phyloP scores from a whole-genome alignment of 2,113 vertebrate species.

The Pollachius pollachius region DNA sequence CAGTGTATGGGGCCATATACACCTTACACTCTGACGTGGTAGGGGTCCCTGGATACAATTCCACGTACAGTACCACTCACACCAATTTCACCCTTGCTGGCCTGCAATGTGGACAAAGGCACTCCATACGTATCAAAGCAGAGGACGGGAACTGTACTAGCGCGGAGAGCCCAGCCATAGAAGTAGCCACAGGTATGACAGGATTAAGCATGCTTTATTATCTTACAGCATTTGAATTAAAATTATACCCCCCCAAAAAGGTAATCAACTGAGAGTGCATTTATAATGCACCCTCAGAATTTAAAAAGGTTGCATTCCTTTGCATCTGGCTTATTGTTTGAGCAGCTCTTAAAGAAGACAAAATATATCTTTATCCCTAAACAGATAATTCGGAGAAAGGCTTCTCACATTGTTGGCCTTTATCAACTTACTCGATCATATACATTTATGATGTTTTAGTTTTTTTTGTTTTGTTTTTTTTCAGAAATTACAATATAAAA shows the following conservation, averaged over 20 bases:
- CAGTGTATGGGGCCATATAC: conserved; percentile 33
- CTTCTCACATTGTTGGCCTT: too few relatives aligned
- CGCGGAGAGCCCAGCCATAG: conserved; percentile 38
- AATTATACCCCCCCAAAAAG: too few relatives aligned
- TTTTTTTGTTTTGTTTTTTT: too few relatives aligned
- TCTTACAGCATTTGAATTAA: too few relatives aligned
- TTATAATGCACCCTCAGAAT: too few relatives aligned
- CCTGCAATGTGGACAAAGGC: conserved; percentile 58
- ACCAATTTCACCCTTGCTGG: conserved; percentile 27
- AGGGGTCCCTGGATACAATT: not conserved
- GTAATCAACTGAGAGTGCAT: too few relatives aligned
- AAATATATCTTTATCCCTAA: not conserved
- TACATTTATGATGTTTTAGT: too few relatives aligned
- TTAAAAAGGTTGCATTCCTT: too few relatives aligned
- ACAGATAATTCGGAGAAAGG: too few relatives aligned
- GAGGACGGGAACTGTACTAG: conserved; percentile 45
- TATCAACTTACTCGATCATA: too few relatives aligned
- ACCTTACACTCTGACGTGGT: conserved; percentile 28
- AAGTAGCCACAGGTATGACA: conserved; percentile 57
- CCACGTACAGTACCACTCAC: conserved; percentile 15
- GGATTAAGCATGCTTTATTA: too few relatives aligned
- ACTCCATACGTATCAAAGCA: conserved; percentile 43
- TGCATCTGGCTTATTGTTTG: not conserved
- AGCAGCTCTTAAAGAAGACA: not conserved
- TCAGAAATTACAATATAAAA: too few relatives aligned